Evolutionary conservation across 2,888 invertebrate species (phyloP), one percentile per base, ranked within the genome.

Genomic region (Lepetodrilus schrolli): DNA sequence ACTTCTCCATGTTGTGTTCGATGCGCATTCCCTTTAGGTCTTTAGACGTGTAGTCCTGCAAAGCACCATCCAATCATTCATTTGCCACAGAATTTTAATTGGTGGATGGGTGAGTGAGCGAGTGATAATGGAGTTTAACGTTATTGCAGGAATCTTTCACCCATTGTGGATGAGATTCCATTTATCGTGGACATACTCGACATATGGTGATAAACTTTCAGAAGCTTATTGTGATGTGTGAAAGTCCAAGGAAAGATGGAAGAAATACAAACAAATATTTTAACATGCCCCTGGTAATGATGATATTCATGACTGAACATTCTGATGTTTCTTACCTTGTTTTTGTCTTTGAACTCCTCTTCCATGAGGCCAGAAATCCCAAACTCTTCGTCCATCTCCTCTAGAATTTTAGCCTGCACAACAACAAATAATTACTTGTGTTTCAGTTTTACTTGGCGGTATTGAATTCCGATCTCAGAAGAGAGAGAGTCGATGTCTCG

Each of bases 301-400:
- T 2, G 21, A 20, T 21, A 23, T n/a, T 20, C 34, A 17, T n/a
- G 2, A 58, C 26, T 4, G 5, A 26, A 65, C 20, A 34, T 10
- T 65, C 2, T 5, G n/a, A 4, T 30, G 20, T 30, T 7, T 21
- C 20, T 66, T 58, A 50, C 70, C 58, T 68, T 76, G 43, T 47
- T 72, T 17, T 72, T 75, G n/a, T 47, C 74, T 68, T 92, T 91
- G 79, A 93, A 93, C 84, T 96, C 96, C 82, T 95, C 94, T 79
- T 95, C 95, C n/a, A 98, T 93, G 66, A 97, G 92, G 83, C 94
- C 95, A 13, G 94, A 93, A 76, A 97, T 94, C 36, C 97, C 98
- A 92, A 98, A 98, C 90, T 96, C 97, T 81, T 94, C 95, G 91
- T 99, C 99, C 93, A 99, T 93, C 91, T 98, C 97, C 91, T 98